Percentiles rank a stretch among this genome's conserved stretches.
These are phyloP conservation scores for Craterocephalus amniculus DNA, from an alignment of 2,797 vertebrate species.

Conservation along the genomic window DNA sequence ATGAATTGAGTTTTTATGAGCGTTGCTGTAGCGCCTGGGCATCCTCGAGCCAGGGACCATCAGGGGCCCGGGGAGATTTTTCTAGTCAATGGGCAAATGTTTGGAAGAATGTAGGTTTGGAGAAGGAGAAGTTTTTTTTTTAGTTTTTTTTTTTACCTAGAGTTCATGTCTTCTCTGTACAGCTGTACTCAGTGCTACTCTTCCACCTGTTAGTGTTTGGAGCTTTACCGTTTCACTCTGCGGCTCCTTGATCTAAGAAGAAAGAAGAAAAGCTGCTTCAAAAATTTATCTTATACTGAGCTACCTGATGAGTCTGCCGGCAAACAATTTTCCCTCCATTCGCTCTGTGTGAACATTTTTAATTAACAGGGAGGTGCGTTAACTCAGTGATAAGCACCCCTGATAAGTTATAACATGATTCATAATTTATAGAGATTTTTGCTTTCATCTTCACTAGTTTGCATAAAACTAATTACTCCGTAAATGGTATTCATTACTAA, in stretches of 20 bases:
- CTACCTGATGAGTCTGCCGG: conserved; percentile 76
- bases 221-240: conserved; percentile 44
- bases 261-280: conserved; percentile 60
- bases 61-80: conserved; percentile 76
- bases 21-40: conserved; percentile 93
- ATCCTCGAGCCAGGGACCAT: conserved; percentile 91
- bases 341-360: conserved; percentile 94
- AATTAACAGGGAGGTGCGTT: conserved; percentile 95
- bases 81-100: conserved; percentile 91
- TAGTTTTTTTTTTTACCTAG: conserved; percentile 55
- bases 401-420: conserved; percentile 97
- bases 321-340: conserved; percentile 74
- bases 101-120: conserved; percentile 80
- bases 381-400: conserved; percentile 84
- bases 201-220: conserved; percentile 51
- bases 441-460: conserved; percentile 99
- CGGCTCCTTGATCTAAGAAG: conserved; percentile 44
- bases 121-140: conserved; percentile 17
- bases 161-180: conserved; percentile 51
- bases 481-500: conserved; percentile 99
- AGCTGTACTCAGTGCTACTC: conserved; percentile 24
- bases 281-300: conserved; percentile 51
- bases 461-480: conserved; percentile 99
- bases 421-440: conserved; percentile 98
- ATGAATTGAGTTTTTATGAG: conserved; percentile 99